Percentiles rank a stretch among this genome's conserved stretches.
These are phyloP conservation scores for Astropecten irregularis DNA, from an alignment of 53 echinoderm and acorn worm species.

Conservation along the genomic window DNA sequence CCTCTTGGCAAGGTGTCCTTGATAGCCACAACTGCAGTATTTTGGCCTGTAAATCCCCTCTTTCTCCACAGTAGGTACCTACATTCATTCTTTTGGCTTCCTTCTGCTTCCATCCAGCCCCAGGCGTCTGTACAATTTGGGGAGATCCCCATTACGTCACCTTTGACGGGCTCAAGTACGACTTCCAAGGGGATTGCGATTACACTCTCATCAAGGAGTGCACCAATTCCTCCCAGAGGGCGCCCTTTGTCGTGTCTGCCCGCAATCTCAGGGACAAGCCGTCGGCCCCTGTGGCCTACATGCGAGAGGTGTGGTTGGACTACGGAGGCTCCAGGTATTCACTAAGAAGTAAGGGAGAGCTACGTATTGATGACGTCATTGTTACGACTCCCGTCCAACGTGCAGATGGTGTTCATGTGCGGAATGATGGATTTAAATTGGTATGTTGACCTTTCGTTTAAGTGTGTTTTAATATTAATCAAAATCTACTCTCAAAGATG, in stretches of 20 bases:
- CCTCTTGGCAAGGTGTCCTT: neutral
- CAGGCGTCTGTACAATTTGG: conserved; percentile 61
- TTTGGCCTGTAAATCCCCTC: no score
- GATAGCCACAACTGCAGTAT: no score
- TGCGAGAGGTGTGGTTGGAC: conserved; percentile 9
- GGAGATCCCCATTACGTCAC: conserved; percentile 77
- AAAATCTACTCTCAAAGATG: no score
- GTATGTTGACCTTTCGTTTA: neutral
- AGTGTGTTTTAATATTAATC: no score
- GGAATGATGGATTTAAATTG: conserved; percentile 16
- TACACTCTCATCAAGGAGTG: conserved; percentile 64
- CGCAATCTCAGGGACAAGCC: conserved; percentile 48
- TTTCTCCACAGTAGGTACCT: no score
- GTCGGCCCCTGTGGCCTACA: conserved; percentile 20
- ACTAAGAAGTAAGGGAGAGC: neutral
- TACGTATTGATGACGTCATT: conserved; percentile 23
- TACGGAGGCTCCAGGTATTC: neutral
- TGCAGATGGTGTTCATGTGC: conserved; percentile 35
- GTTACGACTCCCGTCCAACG: conserved; percentile 32
- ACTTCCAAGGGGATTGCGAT: conserved; percentile 78
- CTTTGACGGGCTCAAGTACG: conserved; percentile 62
- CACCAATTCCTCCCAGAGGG: neutral
- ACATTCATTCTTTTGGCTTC: no score
- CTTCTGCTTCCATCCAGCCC: no score
- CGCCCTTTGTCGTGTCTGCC: conserved; percentile 38